phyloP scores from a whole-genome alignment of 2,888 invertebrate genomes.

The Drosophila prolongata region DNA sequence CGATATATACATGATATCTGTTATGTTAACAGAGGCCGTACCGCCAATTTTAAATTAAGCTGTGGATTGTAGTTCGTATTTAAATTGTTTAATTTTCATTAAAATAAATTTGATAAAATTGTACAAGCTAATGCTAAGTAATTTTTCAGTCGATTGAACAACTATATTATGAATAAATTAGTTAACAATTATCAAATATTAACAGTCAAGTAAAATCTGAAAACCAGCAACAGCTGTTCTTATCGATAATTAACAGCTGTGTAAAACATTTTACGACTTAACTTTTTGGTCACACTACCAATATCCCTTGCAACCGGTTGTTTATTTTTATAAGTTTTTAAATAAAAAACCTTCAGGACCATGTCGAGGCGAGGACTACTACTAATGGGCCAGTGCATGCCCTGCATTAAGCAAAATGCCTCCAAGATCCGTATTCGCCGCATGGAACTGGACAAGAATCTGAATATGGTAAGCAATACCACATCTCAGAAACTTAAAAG shows the following conservation, averaged over 20 bases:
- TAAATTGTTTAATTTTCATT: too few species aligned
- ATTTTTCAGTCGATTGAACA: too few species aligned
- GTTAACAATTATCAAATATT: too few species aligned
- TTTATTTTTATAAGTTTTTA: constrained; percentile 19
- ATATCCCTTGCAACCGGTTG: background rate
- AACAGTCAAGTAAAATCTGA: too few species aligned
- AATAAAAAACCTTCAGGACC: constrained; percentile 12
- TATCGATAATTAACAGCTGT: constrained; percentile 4
- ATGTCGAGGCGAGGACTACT: constrained; percentile 86
- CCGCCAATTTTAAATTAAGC: too few species aligned
- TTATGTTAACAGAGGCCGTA: too few species aligned
- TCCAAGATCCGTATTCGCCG: constrained; percentile 91
- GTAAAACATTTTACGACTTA: background rate
- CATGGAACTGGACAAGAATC: constrained; percentile 90
- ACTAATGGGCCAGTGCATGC: constrained; percentile 91
- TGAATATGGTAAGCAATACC: constrained; percentile 88
- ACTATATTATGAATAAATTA: too few species aligned
- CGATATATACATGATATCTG: background rate
- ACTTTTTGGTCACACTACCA: background rate
- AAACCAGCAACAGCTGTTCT: background rate
- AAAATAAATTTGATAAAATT: too few species aligned
- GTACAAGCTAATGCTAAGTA: too few species aligned
- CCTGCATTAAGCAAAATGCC: constrained; percentile 91
- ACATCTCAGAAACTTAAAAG: too few species aligned
- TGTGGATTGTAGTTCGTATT: too few species aligned